Evolutionary conservation across 2,797 vertebrate genomes (phyloP).

Genomic region (Rhinoraja longicauda): DNA sequence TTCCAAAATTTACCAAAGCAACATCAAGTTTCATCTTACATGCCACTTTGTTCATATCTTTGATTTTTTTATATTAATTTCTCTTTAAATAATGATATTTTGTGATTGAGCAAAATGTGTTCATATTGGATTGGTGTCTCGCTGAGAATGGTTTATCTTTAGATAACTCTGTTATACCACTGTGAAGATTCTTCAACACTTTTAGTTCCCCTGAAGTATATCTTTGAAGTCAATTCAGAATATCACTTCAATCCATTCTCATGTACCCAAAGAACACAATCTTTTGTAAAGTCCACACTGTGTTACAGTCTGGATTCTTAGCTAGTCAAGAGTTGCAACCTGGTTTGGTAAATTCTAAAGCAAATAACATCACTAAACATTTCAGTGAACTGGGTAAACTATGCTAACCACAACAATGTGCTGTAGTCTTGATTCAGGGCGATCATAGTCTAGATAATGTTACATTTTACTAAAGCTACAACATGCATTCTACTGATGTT

Average conservation of each 20-base stretch:
- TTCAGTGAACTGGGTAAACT: conserved; percentile 10
- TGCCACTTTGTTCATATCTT: conserved; percentile 47
- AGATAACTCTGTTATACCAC: not conserved
- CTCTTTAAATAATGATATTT: conserved; percentile 36
- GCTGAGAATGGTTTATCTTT: not conserved
- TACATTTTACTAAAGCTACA: conserved; percentile 20
- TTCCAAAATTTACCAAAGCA: conserved; percentile 55
- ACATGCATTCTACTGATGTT: conserved; percentile 9
- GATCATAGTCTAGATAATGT: conserved; percentile 14
- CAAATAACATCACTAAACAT: conserved; percentile 11
- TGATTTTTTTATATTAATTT: conserved; percentile 41
- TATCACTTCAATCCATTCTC: not conserved
- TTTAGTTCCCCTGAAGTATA: not conserved
- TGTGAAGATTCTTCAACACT: conserved; percentile 14
- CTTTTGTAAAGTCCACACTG: not conserved
- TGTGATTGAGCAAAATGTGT: conserved; percentile 33
- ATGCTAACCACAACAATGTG: conserved; percentile 30
- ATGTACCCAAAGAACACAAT: conserved; percentile 29
- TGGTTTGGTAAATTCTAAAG: not conserved
- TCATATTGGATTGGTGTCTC: conserved; percentile 28
- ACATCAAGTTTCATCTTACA: conserved; percentile 53
- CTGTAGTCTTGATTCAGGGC: not conserved
- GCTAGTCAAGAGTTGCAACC: conserved; percentile 12
- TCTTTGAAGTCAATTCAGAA: not conserved
- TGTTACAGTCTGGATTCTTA: conserved; percentile 9